A percentile compares a stretch with the other conserved stretches of the same genome.
phyloP scores from a whole-genome alignment of 2,113 vertebrate genomes.

The Pterocles orientalis region DNA sequence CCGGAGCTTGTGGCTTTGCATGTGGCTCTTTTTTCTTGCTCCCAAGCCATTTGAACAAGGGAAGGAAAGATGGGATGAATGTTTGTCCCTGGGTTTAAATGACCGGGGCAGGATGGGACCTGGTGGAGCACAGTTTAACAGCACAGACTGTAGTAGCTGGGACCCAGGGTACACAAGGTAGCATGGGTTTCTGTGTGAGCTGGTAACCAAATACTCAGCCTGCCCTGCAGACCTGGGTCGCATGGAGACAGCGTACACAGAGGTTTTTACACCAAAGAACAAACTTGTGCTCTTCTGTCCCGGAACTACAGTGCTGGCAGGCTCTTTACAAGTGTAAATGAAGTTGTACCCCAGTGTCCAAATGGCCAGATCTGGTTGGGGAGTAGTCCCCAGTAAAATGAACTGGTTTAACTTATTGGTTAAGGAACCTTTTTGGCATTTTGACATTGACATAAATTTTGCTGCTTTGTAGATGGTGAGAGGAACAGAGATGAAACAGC shows the following conservation, averaged over 20 bases:
- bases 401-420: neutral
- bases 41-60: neutral
- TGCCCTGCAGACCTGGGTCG: neutral
- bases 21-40: neutral
- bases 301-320: neutral
- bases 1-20: neutral
- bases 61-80: neutral
- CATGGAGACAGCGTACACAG: neutral
- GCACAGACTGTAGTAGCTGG: neutral
- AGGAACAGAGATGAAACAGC: neutral
- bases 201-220: neutral
- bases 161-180: neutral
- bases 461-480: neutral
- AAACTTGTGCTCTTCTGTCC: neutral
- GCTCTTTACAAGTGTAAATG: rapidly evolving
- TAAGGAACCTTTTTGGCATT: neutral
- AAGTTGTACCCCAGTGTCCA: neutral
- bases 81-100: neutral
- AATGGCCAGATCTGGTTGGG: neutral
- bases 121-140: neutral
- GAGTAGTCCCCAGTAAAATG: neutral
- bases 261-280: neutral
- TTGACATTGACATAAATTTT: neutral
- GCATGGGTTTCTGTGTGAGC: neutral
- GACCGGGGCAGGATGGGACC: neutral